Base-by-base conservation (phyloP, 2,888 invertebrate genomes). In the Danaus chrysippus region DNA sequence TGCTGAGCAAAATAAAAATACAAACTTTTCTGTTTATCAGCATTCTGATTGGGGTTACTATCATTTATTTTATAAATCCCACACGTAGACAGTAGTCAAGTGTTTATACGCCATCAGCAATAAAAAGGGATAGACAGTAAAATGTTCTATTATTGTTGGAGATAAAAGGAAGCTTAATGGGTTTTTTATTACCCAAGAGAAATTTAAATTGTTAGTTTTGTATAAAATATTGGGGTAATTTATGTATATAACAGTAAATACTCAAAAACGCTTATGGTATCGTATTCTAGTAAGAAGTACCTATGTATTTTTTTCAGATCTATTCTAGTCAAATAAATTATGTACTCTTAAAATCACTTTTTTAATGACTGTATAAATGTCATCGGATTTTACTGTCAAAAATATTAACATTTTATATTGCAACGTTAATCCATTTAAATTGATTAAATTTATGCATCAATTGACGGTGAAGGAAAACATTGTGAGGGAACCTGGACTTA, bases 31-130 rank as follows among this genome's bases (percentile, higher is more conserved):
- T 49, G 19, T 23, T 58, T 62, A 64, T 59, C 67, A 65, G 58
- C 61, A 61, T 65, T 67, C 62, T 62, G 63, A 64, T 58, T 19
- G 44, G 54, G 43, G 59, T 62, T 42, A 60, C 64, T 58, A 63
- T 54, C 65, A 63, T 65, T 65, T 61, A 61, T 63, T 65, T 67
- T 61, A 61, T 59, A 60, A 61, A 67, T 65, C 67, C 65, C 63
- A 61, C 61, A 61, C 62, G 63, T 52, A 63, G 65, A 59, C 63
- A 61, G 65, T 65, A 63, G 55, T 63, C 67, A 67, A 63, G 67
- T 67, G 65, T 67, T 67, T 67, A 67, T 67, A 67, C 58, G 65
- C 65, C 67, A 67, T 67, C 67, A 67, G 67, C 67, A 67, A 67
- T 67, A 68, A 68, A 67, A 68, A 63, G 65, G 63, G 66, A 68